phyloP scores from a whole-genome alignment of 1,140 invertebrate species.

The Calycopis cecrops region DNA sequence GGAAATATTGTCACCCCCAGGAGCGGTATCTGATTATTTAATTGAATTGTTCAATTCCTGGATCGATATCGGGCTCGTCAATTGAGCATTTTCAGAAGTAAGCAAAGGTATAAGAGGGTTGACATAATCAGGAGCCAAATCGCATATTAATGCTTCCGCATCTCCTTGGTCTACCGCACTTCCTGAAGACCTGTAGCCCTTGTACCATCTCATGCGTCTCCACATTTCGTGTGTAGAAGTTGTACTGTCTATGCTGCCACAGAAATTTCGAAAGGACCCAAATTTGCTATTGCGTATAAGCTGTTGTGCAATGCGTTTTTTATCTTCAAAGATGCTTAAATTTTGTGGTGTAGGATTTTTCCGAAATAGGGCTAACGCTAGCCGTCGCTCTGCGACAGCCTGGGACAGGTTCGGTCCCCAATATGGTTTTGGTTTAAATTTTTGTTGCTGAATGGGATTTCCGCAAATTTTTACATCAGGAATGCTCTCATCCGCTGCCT shows the following conservation, averaged over 20 bases:
- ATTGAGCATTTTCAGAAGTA: neutral
- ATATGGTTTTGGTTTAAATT: constrained; percentile 25
- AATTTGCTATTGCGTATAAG: neutral
- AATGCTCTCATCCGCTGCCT: constrained; percentile 23
- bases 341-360: constrained; percentile 28
- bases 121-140: too few relatives aligned
- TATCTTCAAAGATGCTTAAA: constrained; percentile 15
- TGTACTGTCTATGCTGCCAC: neutral
- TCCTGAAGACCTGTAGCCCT: neutral
- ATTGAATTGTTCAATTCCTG: too few relatives aligned
- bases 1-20: too few relatives aligned
- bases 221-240: constrained; percentile 1
- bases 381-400: constrained; percentile 15
- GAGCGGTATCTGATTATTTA: too few relatives aligned
- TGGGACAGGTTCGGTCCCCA: constrained; percentile 22
- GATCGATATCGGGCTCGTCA: too few relatives aligned
- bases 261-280: constrained; percentile 1
- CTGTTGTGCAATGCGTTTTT: neutral
- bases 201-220: constrained; percentile 12
- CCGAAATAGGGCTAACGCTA: constrained; percentile 20
- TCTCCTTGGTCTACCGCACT: neutral
- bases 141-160: too few relatives aligned
- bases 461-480: constrained; percentile 20
- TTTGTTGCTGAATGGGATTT: constrained; percentile 11
- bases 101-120: too few relatives aligned